Evolutionary conservation across 2,113 vertebrate species (phyloP).

Genomic region (Dipodomys stephensi): DNA sequence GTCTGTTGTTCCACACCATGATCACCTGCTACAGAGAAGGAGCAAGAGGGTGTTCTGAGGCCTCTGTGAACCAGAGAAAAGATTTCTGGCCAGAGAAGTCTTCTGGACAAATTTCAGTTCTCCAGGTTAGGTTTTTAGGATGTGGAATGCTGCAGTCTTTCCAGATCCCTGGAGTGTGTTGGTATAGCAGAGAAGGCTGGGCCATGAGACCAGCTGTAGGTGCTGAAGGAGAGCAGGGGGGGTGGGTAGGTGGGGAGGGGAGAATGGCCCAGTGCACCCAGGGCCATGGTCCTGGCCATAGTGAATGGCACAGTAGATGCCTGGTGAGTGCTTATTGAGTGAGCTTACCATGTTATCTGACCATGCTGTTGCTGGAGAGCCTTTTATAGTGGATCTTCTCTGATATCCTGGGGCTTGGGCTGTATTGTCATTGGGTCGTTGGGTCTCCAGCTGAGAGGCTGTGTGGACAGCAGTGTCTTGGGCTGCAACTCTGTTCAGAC

Average conservation of each 20-base stretch:
- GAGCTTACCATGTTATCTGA: not conserved
- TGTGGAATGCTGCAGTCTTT: not conserved
- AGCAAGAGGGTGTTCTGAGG: not conserved
- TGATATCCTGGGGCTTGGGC: not conserved
- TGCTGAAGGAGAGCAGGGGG: not conserved
- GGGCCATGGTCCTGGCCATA: not conserved
- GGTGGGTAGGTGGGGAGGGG: too few species aligned
- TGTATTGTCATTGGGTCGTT: not conserved
- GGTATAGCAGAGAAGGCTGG: not conserved
- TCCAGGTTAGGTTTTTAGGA: not conserved
- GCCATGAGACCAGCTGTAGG: not conserved
- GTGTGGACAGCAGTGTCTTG: not conserved
- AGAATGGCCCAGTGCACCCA: not conserved
- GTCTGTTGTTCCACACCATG: rapidly evolving
- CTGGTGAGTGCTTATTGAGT: rapidly evolving
- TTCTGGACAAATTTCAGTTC: not conserved
- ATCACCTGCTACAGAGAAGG: not conserved
- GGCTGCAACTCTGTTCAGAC: not conserved
- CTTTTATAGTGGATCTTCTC: not conserved
- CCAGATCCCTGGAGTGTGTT: not conserved
- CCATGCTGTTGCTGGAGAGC: not conserved
- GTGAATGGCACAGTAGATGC: not conserved
- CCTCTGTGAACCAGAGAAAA: not conserved
- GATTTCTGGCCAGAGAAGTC: not conserved
- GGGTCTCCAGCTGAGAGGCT: not conserved